phyloP scores from a whole-genome alignment of 2,888 invertebrate species.

The Phyllotreta striolata region DNA sequence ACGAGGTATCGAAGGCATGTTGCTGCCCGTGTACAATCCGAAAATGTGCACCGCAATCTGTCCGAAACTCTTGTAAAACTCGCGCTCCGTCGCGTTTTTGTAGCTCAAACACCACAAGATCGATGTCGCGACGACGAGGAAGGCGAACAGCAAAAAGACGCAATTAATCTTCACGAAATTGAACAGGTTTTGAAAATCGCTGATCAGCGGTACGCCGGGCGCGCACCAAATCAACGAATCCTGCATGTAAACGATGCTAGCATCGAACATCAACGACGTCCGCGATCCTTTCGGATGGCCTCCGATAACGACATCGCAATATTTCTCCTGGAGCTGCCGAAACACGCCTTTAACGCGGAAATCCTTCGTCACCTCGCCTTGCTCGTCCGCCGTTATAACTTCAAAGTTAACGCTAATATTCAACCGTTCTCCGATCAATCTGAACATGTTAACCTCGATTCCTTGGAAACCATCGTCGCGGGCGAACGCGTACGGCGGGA shows the following conservation, averaged over 20 bases:
- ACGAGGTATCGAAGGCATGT: constrained; percentile 17
- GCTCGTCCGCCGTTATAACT: neutral
- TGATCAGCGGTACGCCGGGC: constrained; percentile 21
- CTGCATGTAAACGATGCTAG: constrained; percentile 23
- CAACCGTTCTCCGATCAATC: constrained; percentile 13
- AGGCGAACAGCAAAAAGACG: neutral
- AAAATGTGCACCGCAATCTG: constrained; percentile 7
- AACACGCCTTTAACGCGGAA: constrained; percentile 3
- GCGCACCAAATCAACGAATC: constrained; percentile 33
- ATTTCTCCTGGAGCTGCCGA: constrained; percentile 15
- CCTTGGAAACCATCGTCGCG: constrained; percentile 14
- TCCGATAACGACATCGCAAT: constrained; percentile 34
- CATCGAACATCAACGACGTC: constrained; percentile 10
- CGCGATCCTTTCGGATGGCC: constrained; percentile 23
- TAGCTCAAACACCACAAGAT: constrained; percentile 27
- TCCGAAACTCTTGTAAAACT: constrained; percentile 25
- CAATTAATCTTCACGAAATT: constrained; percentile 15
- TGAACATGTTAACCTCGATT: constrained; percentile 21
- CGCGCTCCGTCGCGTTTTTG: constrained; percentile 5
- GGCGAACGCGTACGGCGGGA: constrained; percentile 21
- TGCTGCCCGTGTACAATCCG: constrained; percentile 17
- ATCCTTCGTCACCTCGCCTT: neutral
- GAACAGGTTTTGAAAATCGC: constrained; percentile 24
- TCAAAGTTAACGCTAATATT: constrained; percentile 14
- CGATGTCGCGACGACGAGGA: constrained; percentile 4